Conservation (phyloP, 1,140 invertebrate genomes). For the Halyomorpha halys region DNA sequence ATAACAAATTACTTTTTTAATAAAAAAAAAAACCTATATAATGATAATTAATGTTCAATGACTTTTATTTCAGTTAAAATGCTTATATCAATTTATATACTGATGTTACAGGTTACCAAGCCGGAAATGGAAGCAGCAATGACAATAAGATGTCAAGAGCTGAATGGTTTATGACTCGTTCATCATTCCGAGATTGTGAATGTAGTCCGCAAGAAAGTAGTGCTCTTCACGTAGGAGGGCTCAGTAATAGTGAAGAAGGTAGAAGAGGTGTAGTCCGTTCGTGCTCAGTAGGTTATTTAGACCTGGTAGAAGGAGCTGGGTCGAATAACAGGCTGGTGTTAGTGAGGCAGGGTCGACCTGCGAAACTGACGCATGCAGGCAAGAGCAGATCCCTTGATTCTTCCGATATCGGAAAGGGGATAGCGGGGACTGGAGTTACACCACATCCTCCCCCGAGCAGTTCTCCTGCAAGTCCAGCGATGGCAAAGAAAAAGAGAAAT, state of each 20-base stretch:
- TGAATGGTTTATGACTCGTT: conserved; percentile 31
- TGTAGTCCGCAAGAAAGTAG: conserved; percentile 24
- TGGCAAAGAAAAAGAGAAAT: conserved; percentile 35
- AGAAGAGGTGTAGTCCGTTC: conserved; percentile 42
- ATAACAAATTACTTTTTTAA: background rate
- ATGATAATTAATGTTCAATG: too few relatives aligned
- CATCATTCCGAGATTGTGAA: conserved; percentile 30
- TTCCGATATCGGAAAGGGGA: conserved; percentile 43
- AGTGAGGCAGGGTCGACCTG: conserved; percentile 37
- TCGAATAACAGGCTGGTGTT: conserved; percentile 26
- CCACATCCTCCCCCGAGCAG: conserved; percentile 27
- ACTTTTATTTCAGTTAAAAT: too few relatives aligned
- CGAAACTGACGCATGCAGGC: conserved; percentile 59
- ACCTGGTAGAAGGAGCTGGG: conserved; percentile 56
- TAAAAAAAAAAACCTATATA: too few relatives aligned
- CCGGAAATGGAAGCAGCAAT: conserved; percentile 6
- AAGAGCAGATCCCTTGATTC: conserved; percentile 76
- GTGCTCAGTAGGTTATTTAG: conserved; percentile 74
- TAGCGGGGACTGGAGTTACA: conserved; percentile 29
- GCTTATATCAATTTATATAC: too few relatives aligned
- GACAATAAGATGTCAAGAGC: conserved; percentile 21
- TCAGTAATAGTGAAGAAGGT: background rate
- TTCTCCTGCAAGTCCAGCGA: conserved; percentile 34
- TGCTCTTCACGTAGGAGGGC: conserved; percentile 5
- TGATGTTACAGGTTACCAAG: conserved; percentile 15